Evolutionary conservation across 2,888 invertebrate genomes (phyloP), one percentile per base, ranked within the genome.

Genomic region (Gastracanthus pulcherrimus): DNA sequence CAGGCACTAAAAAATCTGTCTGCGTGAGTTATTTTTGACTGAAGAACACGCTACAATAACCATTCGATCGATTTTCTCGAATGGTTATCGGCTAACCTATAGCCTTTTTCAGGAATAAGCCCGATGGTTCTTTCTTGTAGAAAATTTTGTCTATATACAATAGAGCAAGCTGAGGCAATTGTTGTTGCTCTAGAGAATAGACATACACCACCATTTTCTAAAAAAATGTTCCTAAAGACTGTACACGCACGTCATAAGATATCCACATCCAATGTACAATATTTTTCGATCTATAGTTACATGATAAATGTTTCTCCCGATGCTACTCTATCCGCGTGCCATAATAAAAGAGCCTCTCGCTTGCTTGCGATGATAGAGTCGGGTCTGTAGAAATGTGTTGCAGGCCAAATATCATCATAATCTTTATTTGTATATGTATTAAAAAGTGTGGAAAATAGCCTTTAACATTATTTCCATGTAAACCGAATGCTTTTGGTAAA

Each of bases 141-240:
- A 51, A 70, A 70, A n/a, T 70, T 51, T 51, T 48, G 45, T 19
- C 70, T 29, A 16, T 51, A 70, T n/a, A 70, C 51, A 9, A 19
- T 3, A 5, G 51, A 51, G 29, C 48, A 48, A 3, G 70, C 51
- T 6, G 29, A 29, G 2, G 70, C 70, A 6, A 70, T 70, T 7
- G 51, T 70, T 5, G 51, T 51, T 5, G 70, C 48, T 1, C 29
- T 1, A 9, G 26, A 2, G 11, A 69, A 69, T 11, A 45, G 69
- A 69, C 45, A 41, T 3, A 69, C 26, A 3, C 19, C 26, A 2
- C 26, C 69, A 5, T 19, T 9, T 9, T 69, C 29, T 26, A 69
- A 31, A 7, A 69, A 45, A 16, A 69, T 41, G 7, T 41, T 48
- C 16, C 69, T 26, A 48, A 69, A 69, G 1, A 3, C 34, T 45